phyloP scores from a whole-genome alignment of 2,888 invertebrate genomes.

The Cyrtodaria siliqua region DNA sequence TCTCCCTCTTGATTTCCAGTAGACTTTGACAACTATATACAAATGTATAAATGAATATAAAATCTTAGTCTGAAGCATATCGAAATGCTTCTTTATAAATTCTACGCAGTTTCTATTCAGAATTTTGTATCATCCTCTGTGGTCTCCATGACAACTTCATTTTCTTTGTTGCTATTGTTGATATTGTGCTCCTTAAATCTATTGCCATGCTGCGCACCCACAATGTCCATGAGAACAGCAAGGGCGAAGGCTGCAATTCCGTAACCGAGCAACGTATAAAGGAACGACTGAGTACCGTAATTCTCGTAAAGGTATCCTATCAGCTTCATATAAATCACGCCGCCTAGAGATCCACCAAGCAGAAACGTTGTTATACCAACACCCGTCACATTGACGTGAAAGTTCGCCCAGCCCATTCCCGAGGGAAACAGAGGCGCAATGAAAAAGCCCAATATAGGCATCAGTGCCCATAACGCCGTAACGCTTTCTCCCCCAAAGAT shows the following conservation, averaged over 20 bases:
- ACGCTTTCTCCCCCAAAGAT: constrained; percentile 13
- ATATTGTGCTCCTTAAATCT: constrained; percentile 41
- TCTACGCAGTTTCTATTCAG: too few relatives aligned
- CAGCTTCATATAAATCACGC: constrained; percentile 33
- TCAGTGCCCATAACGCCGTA: constrained; percentile 21
- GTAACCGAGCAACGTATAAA: constrained; percentile 41
- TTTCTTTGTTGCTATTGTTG: too few relatives aligned
- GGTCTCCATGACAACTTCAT: too few relatives aligned
- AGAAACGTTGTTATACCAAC: constrained; percentile 42
- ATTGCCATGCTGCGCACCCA: constrained; percentile 59
- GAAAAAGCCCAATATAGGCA: constrained; percentile 33
- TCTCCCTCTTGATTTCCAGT: too few relatives aligned
- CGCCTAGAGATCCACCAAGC: constrained; percentile 44
- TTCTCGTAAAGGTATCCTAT: constrained; percentile 42
- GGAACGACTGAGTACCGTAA: constrained; percentile 18
- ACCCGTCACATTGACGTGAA: constrained; percentile 38
- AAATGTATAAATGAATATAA: too few relatives aligned
- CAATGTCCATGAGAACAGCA: constrained; percentile 48
- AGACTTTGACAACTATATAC: too few relatives aligned
- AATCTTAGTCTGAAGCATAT: too few relatives aligned
- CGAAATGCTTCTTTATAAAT: too few relatives aligned
- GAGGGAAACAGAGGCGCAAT: constrained; percentile 45
- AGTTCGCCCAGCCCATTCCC: constrained; percentile 40
- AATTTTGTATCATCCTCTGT: too few relatives aligned
- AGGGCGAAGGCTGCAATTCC: constrained; percentile 39